Base-by-base conservation (phyloP, 2,888 invertebrate genomes). In the Tetranychus truncatus region DNA sequence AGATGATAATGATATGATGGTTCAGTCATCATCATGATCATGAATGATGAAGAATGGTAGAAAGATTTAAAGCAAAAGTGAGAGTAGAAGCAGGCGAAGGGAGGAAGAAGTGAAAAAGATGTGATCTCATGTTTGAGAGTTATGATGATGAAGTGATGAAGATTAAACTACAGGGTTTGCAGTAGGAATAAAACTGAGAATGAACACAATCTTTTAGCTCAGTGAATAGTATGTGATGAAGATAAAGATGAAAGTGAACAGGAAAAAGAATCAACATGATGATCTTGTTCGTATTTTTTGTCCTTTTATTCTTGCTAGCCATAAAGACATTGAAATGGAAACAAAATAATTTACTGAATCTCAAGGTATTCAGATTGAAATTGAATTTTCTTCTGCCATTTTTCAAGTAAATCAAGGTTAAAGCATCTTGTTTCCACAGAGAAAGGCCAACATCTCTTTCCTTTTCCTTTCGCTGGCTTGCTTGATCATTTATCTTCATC, bases 101-200 rank as follows among this genome's bases (percentile, higher is more conserved):
- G 20, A 69, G 20, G 8, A 69, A 69, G 21, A 69, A 69, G 69
- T 69, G 66, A 20, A 66, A 69, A 69, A 69, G 69, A 69, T 69
- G 69, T 24, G 69, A 69, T 20, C 21, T 7, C n/a, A 21, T 55
- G 55, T 55, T 15, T 55, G 9, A 9, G 55, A 55, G 55, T 34
- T 34, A 34, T 34, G 34, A 34, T 34, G 34, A 34, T 34, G 34
- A 34, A 34, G 34, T 34, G 55, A 55, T 55, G 55, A 55, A 55
- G 55, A 55, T 55, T 34, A 34, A 34, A 34, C 34, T 34, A 34
- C 34, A 34, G 34, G 34, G 34, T 5, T 34, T 34, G 34, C 34
- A 34, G 34, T 4, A 5, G 34, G 34, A 34, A 34, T 34, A 34
- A 34, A 34, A 55, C 15, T 55, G 55, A 9, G 6, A 55, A 15